Evolutionary conservation across 1,140 invertebrate genomes (phyloP), one percentile per base, ranked within the genome.

Genomic region (Zaprionus nigranus): DNA sequence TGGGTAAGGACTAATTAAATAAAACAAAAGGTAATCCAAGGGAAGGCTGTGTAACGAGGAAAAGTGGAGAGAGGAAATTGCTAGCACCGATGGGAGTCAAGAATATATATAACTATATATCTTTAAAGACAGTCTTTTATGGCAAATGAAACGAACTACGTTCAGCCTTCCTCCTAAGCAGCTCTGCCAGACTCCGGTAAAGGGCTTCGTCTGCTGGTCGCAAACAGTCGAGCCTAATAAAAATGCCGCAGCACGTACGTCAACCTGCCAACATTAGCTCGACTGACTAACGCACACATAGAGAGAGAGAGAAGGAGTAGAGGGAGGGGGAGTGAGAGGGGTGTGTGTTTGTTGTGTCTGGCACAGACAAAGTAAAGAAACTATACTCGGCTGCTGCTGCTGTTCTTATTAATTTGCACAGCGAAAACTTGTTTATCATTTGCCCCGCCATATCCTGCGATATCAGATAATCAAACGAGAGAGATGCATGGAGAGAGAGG

Each of bases 201-300:
- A 82, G 72, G 68, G 81, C 63, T 66, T 49, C 72, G 38, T 40
- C 53, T 46, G 69, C 74, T 67, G 78, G 70, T 90, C 85, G 76
- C 90, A 90, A 90, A 88, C 79, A 68, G 74, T 59, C 57, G 79
- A 74, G 85, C 85, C 85, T 90, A 90, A 90, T 90, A 90, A 90
- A 90, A 90, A 90, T 90, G 85, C 85, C 85, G 56, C 85, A 90
- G 85, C 85, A 90, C 85, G 85, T 85, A 90, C 85, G 70, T 85
- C 85, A 90, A 88, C 85, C 84, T 88, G 78, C 78, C 81, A 81
- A 78, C 84, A 88, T 88, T 85, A 85, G 81, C 58, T 79, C 64
- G 75, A 80, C 80, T 80, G 79, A 76, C 40, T 62, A 49, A 62
- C 20, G 66, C 67, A 58, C 22, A 53, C n/a, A 53, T 5, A 40